Evolutionary conservation across 1,140 invertebrate species (phyloP).

Genomic region (Charaxes varanes): DNA sequence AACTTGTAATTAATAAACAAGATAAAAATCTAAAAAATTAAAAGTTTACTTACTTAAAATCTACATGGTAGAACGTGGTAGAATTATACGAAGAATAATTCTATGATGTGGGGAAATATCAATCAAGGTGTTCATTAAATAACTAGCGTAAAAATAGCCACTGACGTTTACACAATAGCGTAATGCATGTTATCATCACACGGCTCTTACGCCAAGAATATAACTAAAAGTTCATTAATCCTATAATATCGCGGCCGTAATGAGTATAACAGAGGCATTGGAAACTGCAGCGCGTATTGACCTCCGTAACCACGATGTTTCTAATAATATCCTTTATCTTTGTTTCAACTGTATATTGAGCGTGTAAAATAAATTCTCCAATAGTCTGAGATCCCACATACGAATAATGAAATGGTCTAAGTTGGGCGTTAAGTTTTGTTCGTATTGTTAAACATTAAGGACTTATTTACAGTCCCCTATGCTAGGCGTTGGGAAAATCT

Average conservation of each 20-base stretch:
- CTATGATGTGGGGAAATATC: not conserved
- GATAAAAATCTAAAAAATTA: too few species aligned
- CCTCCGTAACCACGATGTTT: conserved; percentile 46
- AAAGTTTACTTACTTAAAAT: too few species aligned
- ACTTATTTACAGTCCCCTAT: too few species aligned
- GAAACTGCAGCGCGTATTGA: conserved; percentile 45
- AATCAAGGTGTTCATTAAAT: conserved; percentile 3
- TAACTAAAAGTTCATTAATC: conserved; percentile 46
- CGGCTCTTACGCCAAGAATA: conserved; percentile 25
- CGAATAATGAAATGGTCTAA: not conserved
- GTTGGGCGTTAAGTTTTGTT: too few species aligned
- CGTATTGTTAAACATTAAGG: too few species aligned
- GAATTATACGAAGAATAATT: too few species aligned
- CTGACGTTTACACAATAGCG: conserved; percentile 18
- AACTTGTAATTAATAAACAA: too few species aligned
- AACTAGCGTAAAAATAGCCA: conserved; percentile 11
- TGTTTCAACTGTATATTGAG: conserved; percentile 30
- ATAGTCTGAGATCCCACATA: not conserved
- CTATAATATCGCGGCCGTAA: conserved; percentile 41
- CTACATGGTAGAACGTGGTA: too few species aligned
- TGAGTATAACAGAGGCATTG: conserved; percentile 44
- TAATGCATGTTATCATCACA: conserved; percentile 25
- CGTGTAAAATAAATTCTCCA: not conserved
- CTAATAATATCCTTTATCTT: conserved; percentile 61
- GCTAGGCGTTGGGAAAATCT: too few species aligned